Evolutionary conservation across 1,140 invertebrate genomes (phyloP).

Genomic region (Anoplophora glabripennis): DNA sequence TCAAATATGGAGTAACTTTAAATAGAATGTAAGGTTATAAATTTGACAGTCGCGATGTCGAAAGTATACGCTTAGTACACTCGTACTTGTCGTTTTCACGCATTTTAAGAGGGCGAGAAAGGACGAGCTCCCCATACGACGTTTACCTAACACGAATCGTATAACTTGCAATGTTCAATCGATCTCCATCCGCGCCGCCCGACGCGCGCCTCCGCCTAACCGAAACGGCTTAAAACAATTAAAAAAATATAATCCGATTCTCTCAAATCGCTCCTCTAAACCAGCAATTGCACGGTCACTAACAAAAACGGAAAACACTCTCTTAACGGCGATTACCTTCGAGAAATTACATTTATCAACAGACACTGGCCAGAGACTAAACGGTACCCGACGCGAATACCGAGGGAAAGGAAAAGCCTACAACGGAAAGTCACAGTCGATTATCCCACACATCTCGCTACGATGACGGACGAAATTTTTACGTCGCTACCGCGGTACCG

Average conservation of each 20-base stretch:
- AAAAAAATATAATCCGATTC: constrained; percentile 11
- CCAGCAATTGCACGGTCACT: constrained; percentile 24
- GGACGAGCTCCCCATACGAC: constrained; percentile 16
- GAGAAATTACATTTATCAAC: not conserved
- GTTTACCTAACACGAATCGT: constrained; percentile 6
- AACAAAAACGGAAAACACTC: constrained; percentile 16
- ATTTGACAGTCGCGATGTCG: too few species aligned
- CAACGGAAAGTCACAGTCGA: constrained; percentile 15
- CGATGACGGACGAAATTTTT: not conserved
- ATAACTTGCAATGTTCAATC: too few species aligned
- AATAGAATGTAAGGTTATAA: too few species aligned
- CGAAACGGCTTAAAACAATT: not conserved
- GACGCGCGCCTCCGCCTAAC: constrained; percentile 4
- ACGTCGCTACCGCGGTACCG: too few species aligned
- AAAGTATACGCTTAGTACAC: too few species aligned
- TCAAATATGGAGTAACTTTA: too few species aligned
- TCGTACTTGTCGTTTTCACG: too few species aligned
- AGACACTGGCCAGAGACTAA: constrained; percentile 13
- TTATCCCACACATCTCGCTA: constrained; percentile 12
- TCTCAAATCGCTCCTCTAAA: constrained; percentile 2
- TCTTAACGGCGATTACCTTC: constrained; percentile 10
- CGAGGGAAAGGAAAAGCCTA: constrained; percentile 1
- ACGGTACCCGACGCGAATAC: not conserved
- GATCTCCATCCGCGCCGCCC: too few species aligned
- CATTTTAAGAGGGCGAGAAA: too few species aligned